Base-by-base conservation (phyloP, 2,113 vertebrate genomes). In the Pluvialis apricaria region DNA sequence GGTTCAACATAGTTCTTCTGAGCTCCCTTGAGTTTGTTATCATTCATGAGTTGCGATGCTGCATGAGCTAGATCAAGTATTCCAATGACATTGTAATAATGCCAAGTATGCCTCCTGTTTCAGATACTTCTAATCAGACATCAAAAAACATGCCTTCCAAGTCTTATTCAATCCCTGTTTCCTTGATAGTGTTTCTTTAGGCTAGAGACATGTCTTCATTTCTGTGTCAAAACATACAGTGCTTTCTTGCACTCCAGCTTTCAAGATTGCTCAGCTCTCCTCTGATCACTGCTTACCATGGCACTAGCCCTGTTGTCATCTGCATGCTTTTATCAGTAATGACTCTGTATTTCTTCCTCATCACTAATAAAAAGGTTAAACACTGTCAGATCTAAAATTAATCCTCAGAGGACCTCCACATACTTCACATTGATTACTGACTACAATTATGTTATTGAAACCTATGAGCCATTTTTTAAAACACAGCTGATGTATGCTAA, bases 311-410 rank as follows among this genome's bases (percentile, higher is more conserved):
- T 77, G 49, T 7, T 83, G 44, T 42, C 66, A 86, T 69, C 36
- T 1, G 0, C 44, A 13, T 40, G 36, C 62, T 92, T 91, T 89
- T 29, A 95, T 55, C 71, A 69, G 58, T 52, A 94, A 82, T 69
- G 47, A 86, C 17, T 81, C 57, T 47, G 0, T 47, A 82, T 42
- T 88, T 88, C 45, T 66, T 66, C 34, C 45, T 92, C 55, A 66
- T 73, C 73, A 62, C 34, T 81, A 91, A 92, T 78, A 86, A 89
- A 91, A 95, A 95, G 83, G 84, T 95, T 95, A 94, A 97, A 92
- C 21, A 70, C 28, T 49, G 55, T 58, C 55, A 92, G 31, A 83
- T 65, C 60, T 58, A 84, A 89, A 95, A 92, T 66, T 64, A 89
- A 86, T 62, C 36, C 90, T 66, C 84, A 78, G 69, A 84, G 77